Base-by-base conservation (phyloP, 2,888 invertebrate genomes). In the Xanthostigma xanthostigma region DNA sequence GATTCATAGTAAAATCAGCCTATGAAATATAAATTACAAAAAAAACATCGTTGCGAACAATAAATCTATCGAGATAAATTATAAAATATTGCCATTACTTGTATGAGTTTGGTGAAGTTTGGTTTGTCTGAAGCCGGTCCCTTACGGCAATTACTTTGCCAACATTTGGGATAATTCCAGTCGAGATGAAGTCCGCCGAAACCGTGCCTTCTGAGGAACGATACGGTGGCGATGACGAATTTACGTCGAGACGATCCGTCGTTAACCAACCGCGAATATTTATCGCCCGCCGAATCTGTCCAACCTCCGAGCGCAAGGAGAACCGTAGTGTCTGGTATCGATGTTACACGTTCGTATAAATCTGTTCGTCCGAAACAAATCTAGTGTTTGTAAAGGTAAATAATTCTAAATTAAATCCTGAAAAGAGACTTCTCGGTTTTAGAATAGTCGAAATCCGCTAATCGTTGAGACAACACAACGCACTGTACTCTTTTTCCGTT, bases 101-200 rank as follows among this genome's bases (percentile, higher is more conserved):
- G 74, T 12, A 89, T 66, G 13, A 92, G 71, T 62, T 80, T 82
- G 0, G 82, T 81, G 54, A 84, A 86, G 59, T 89, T 88, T 0
- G 79, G 74, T 58, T 78, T 84, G 60, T 92, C 92, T 14, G 80
- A 78, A 0, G 74, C 73, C 0, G 87, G 83, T 0, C 91, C 91
- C 57, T 81, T 83, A 41, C 79, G 78, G 62, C 91, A 92, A 62
- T 90, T 83, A 55, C 89, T 89, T 62, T 92, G 91, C 90, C 91
- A 91, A 59, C 91, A 92, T 51, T 84, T 84, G 0, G 94, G 94
- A 62, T 94, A 94, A 61, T 92, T 91, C 94, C 94, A 95, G 59
- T 94, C 94, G 27, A 95, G 63, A 58, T 93, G 92, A 1, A 95
- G 68, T 5, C 95, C 95, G 53, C 82, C 78, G 62, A 95, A 94